Evolutionary conservation across 2,113 vertebrate genomes (phyloP).

Genomic region (Reinhardtius hippoglossoides): DNA sequence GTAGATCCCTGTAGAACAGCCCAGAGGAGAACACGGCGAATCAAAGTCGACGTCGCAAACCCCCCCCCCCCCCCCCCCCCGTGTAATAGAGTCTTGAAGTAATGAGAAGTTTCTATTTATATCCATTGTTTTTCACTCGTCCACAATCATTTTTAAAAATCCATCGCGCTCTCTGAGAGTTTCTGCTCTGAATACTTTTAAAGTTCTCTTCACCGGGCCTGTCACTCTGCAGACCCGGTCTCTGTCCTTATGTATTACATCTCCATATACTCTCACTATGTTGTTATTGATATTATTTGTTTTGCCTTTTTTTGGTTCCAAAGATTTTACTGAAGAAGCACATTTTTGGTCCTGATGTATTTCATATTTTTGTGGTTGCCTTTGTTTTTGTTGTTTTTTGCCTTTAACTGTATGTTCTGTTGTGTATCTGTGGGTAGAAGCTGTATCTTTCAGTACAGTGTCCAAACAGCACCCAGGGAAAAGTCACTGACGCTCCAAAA

Average conservation of each 20-base stretch:
- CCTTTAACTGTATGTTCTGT: conserved; percentile 40
- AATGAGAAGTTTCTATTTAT: conserved; percentile 45
- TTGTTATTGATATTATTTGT: conserved; percentile 63
- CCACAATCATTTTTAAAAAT: conserved; percentile 19
- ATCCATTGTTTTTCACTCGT: conserved; percentile 20
- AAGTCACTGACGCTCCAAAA: conserved; percentile 30
- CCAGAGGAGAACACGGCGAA: conserved; percentile 17
- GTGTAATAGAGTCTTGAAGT: conserved; percentile 8
- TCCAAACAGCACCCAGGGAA: conserved; percentile 38
- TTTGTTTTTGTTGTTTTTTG: conserved; percentile 20
- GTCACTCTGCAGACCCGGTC: conserved; percentile 28
- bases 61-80: no score
- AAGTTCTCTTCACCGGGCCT: conserved; percentile 29
- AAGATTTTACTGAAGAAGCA: conserved; percentile 79
- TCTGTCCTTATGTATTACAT: conserved; percentile 58
- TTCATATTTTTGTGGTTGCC: conserved; percentile 55
- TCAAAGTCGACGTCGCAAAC: conserved; percentile 4
- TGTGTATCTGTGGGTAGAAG: conserved; percentile 41
- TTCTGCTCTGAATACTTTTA: conserved; percentile 32
- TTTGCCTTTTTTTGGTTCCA: conserved; percentile 76
- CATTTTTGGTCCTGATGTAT: conserved; percentile 70
- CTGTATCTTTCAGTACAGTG: conserved; percentile 33
- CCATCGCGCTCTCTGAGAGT: conserved; percentile 44
- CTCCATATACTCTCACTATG: conserved; percentile 65
- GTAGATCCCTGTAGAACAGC: conserved; percentile 27